phyloP scores from a whole-genome alignment of 2,797 vertebrate species.

The Sternotherus odoratus region DNA sequence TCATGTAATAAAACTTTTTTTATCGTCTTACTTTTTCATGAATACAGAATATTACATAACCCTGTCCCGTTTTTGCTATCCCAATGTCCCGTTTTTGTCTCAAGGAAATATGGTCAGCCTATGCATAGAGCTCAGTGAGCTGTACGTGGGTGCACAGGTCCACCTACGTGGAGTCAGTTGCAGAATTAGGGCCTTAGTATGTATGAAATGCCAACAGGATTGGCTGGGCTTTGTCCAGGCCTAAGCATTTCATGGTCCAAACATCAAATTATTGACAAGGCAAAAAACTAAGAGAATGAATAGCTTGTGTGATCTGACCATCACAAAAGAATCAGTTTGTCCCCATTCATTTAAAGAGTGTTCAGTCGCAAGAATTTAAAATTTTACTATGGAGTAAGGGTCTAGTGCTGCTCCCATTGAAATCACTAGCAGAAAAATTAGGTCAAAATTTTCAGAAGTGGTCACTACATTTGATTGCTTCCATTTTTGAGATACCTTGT shows the following conservation, averaged over 20 bases:
- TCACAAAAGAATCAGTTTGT: not conserved
- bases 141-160: not conserved
- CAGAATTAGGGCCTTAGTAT: not conserved
- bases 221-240: not conserved
- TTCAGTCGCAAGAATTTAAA: not conserved
- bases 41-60: too few species aligned
- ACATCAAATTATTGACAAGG: not conserved
- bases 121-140: not conserved
- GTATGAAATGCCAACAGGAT: not conserved
- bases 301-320: not conserved
- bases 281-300: not conserved
- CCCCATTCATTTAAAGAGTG: not conserved
- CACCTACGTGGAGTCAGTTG: not conserved
- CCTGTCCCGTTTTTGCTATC: too few species aligned
- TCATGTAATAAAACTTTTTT: too few species aligned
- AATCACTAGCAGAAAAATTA: constrained; percentile 26
- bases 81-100: too few species aligned
- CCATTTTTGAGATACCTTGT: constrained; percentile 30
- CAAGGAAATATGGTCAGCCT: too few species aligned
- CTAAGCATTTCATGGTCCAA: not conserved
- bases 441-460: constrained; percentile 45
- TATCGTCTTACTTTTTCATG: too few species aligned
- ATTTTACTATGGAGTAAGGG: constrained; percentile 28
- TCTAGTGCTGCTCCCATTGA: constrained; percentile 30
- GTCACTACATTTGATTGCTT: constrained; percentile 49